These are phyloP conservation scores for Siphlonurus alternatus DNA, from an alignment of 2,888 invertebrate genomes.

Conservation along the genomic window DNA sequence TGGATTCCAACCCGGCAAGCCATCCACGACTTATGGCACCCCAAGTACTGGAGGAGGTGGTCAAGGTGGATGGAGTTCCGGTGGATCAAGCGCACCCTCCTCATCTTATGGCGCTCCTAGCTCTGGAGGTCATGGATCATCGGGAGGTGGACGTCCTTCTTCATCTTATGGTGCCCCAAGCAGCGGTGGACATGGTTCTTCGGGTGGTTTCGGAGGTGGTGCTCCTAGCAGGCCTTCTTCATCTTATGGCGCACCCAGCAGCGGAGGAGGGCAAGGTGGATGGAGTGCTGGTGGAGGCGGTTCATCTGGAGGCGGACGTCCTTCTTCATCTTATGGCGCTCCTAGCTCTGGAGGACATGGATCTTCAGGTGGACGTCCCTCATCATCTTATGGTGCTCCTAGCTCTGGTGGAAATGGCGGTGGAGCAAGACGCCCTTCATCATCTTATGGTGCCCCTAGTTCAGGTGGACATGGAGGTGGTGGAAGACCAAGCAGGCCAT, in stretches of 20 bases:
- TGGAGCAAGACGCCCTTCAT: not conserved
- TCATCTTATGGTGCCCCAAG: not conserved
- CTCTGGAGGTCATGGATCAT: not conserved
- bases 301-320: not conserved
- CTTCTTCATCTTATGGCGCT: not conserved
- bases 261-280: not conserved
- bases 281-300: not conserved
- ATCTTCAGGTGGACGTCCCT: not conserved
- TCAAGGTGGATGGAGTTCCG: not conserved
- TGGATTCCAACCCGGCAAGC: not conserved
- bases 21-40: not conserved
- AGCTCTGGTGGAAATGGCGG: not conserved
- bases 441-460: not conserved
- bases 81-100: not conserved
- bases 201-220: not conserved
- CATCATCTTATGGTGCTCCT: not conserved
- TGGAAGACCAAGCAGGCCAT: not conserved
- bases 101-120: not conserved
- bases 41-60: not conserved
- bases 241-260: conserved; percentile 1
- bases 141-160: not conserved
- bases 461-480: not conserved
- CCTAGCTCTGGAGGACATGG: not conserved
- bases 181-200: not conserved
- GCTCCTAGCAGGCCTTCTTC: not conserved